Conservation (phyloP, 2,888 invertebrate species). For the Glomeris marginata region DNA sequence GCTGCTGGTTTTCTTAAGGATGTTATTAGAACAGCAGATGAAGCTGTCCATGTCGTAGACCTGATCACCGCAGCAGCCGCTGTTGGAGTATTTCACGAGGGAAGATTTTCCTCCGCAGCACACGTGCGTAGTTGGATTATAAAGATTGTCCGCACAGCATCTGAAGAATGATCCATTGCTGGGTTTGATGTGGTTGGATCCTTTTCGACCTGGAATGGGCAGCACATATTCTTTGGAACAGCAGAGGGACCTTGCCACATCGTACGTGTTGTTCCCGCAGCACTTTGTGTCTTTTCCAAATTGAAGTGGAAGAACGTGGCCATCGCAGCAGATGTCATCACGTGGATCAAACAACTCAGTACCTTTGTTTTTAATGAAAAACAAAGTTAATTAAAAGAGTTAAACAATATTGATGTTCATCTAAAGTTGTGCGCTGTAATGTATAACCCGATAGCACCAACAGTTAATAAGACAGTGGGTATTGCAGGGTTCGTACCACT, state of each 20-base stretch:
- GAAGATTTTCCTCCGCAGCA: slow-evolving; percentile 5
- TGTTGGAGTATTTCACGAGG: slow-evolving; percentile 1
- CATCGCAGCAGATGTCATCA: no score
- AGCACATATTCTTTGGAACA: neutral
- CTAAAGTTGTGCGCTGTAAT: no score
- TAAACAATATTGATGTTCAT: no score
- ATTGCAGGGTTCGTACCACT: no score
- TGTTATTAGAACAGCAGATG: slow-evolving; percentile 4
- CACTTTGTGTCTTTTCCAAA: neutral
- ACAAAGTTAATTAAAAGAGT: no score
- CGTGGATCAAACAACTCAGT: no score
- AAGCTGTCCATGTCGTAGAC: slow-evolving; percentile 6
- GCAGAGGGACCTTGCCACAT: slow-evolving; percentile 2
- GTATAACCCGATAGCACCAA: no score
- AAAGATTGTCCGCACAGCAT: slow-evolving; percentile 4
- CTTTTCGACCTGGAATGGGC: no score
- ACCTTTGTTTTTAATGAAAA: no score
- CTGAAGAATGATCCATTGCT: neutral
- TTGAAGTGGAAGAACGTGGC: no score
- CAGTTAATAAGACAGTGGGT: no score
- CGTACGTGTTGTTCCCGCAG: slow-evolving; percentile 7
- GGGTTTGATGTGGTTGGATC: no score
- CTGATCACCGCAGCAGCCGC: slow-evolving; percentile 9
- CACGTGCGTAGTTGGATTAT: neutral
- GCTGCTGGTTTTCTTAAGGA: neutral